Percentiles rank a stretch among this genome's conserved stretches.
Conservation (phyloP, 2,888 invertebrate species). For the Mesorhabditis sp. region DNA sequence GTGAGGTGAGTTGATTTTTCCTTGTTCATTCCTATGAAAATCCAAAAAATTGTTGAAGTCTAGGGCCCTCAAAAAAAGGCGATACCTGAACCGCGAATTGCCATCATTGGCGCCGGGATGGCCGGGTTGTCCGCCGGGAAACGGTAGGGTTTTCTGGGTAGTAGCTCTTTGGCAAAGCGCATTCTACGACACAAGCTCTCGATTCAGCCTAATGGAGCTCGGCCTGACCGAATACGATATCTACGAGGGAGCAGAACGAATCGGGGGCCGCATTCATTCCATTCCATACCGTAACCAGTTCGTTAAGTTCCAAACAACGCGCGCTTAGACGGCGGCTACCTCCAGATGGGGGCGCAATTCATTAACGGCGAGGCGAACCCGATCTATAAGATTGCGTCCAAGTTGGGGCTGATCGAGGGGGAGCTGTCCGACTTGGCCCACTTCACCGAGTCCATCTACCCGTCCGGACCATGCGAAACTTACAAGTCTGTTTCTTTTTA, state of each 20-base stretch:
- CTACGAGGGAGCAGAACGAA: slow-evolving; percentile 37
- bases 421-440: slow-evolving; percentile 35
- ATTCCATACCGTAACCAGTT: slow-evolving; percentile 35
- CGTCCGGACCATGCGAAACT: slow-evolving; percentile 23
- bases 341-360: slow-evolving; percentile 54
- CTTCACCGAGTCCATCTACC: slow-evolving; percentile 27
- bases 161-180: background rate
- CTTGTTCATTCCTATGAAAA: too few relatives aligned
- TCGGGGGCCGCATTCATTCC: slow-evolving; percentile 43
- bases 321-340: slow-evolving; percentile 37
- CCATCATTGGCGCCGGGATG: slow-evolving; percentile 43
- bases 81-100: slow-evolving; percentile 26
- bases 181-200: background rate
- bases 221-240: slow-evolving; percentile 35
- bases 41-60: too few relatives aligned
- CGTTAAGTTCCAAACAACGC: background rate
- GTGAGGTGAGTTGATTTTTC: too few relatives aligned
- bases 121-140: slow-evolving; percentile 41
- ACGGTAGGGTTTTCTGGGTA: slow-evolving; percentile 11
- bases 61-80: too few relatives aligned
- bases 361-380: slow-evolving; percentile 50
- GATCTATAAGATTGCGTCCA: slow-evolving; percentile 44
- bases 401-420: slow-evolving; percentile 24
- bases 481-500: slow-evolving; percentile 9
- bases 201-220: slow-evolving; percentile 30